A percentile compares a stretch with the other conserved stretches of the same genome.
These are phyloP conservation scores for Caenorhabditis briggsae DNA, from an alignment of 1,140 invertebrate genomes.

Conservation along the genomic window DNA sequence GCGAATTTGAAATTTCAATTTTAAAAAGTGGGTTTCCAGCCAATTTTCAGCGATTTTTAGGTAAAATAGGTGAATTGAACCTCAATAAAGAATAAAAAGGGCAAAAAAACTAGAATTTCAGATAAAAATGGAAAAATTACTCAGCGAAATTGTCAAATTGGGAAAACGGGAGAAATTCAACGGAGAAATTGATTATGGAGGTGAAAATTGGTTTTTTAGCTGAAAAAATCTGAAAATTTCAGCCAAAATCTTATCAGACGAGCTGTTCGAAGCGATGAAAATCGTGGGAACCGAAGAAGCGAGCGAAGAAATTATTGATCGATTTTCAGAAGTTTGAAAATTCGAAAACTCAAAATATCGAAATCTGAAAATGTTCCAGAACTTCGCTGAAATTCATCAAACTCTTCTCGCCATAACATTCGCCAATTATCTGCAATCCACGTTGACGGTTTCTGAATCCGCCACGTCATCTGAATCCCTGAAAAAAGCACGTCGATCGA, in stretches of 20 bases:
- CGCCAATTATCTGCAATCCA: background rate
- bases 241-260: slow-evolving; percentile 6
- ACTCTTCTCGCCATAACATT: background rate
- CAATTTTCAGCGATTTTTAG: too few species aligned
- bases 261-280: slow-evolving; percentile 14
- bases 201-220: background rate
- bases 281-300: background rate
- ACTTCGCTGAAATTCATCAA: background rate
- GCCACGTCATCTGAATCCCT: background rate
- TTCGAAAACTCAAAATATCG: background rate
- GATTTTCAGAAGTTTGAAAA: background rate
- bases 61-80: too few species aligned
- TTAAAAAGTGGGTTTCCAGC: too few species aligned
- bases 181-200: slow-evolving; percentile 27
- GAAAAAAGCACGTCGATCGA: background rate
- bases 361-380: background rate
- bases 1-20: too few species aligned
- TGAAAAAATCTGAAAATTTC: too few species aligned
- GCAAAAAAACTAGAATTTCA: background rate
- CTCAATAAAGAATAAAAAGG: background rate
- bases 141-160: background rate
- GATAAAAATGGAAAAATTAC: background rate
- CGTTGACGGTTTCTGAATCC: background rate
- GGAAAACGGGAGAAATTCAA: background rate
- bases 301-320: background rate